phyloP scores from a whole-genome alignment of 2,888 invertebrate species.

The Tiphia femorata region DNA sequence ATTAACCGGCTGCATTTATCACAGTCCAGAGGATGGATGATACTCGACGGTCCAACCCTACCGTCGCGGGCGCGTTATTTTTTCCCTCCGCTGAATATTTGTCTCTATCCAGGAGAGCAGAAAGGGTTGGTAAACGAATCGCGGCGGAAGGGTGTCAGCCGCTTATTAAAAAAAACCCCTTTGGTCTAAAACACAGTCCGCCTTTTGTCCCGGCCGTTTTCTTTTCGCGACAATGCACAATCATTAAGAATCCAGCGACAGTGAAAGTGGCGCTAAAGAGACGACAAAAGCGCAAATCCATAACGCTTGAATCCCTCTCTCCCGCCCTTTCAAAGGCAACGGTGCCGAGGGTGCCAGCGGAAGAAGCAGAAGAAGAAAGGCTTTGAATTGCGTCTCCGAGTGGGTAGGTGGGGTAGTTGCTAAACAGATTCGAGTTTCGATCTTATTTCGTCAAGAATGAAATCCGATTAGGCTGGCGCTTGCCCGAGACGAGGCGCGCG shows the following conservation, averaged over 20 bases:
- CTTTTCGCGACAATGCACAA: slow-evolving; percentile 51
- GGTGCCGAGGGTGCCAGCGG: too few species aligned
- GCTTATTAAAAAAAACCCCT: slow-evolving; percentile 56
- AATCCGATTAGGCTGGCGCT: too few species aligned
- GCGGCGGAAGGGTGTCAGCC: slow-evolving; percentile 47
- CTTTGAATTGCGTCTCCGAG: too few species aligned
- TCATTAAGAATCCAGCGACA: slow-evolving; percentile 51
- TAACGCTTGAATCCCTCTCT: slow-evolving; percentile 1
- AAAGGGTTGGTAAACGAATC: slow-evolving; percentile 51
- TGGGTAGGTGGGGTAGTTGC: too few species aligned
- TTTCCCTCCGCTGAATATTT: slow-evolving; percentile 45
- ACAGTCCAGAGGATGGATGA: slow-evolving; percentile 47
- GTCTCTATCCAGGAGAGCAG: slow-evolving; percentile 40
- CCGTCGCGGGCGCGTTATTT: slow-evolving; percentile 35
- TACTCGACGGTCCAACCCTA: slow-evolving; percentile 36
- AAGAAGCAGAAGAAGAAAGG: too few species aligned
- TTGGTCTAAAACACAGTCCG: slow-evolving; percentile 36
- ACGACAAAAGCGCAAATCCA: slow-evolving; percentile 27
- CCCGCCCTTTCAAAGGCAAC: too few species aligned
- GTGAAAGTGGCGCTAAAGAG: slow-evolving; percentile 22
- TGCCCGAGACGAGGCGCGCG: too few species aligned
- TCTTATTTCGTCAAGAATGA: too few species aligned
- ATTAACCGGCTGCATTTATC: slow-evolving; percentile 52
- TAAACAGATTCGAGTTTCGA: too few species aligned
- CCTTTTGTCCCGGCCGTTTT: slow-evolving; percentile 35